A percentile compares a stretch with the other conserved stretches of the same genome.
phyloP scores from a whole-genome alignment of 2,888 invertebrate genomes.

The Drosophila prostipennis region DNA sequence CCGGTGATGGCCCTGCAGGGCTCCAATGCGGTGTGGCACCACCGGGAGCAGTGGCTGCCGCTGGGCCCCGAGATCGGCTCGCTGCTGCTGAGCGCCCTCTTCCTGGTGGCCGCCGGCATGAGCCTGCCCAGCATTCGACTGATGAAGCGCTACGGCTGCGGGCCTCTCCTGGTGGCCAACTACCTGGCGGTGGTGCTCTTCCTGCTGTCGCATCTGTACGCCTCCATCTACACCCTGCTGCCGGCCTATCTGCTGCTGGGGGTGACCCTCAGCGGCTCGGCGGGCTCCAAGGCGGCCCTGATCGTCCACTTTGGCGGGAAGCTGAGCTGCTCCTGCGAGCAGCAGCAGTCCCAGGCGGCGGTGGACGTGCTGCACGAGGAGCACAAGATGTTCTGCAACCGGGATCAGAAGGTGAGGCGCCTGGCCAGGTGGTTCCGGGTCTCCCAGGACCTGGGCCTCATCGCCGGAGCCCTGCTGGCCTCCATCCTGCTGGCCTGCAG shows the following conservation, averaged over 20 bases:
- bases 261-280: slow-evolving; percentile 85
- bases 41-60: slow-evolving; percentile 83
- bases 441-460: slow-evolving; percentile 86
- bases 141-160: slow-evolving; percentile 85
- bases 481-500: slow-evolving; percentile 84
- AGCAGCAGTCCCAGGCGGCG: slow-evolving; percentile 45
- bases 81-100: slow-evolving; percentile 87
- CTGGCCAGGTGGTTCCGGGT: slow-evolving; percentile 86
- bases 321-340: slow-evolving; percentile 82
- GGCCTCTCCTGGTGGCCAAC: slow-evolving; percentile 84
- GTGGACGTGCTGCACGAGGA: slow-evolving; percentile 81
- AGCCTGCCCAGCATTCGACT: slow-evolving; percentile 85
- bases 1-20: slow-evolving; percentile 83
- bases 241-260: slow-evolving; percentile 86
- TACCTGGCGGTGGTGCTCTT: slow-evolving; percentile 87
- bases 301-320: slow-evolving; percentile 82
- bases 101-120: slow-evolving; percentile 87
- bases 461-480: slow-evolving; percentile 85
- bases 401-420: slow-evolving; percentile 85
- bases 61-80: slow-evolving; percentile 86
- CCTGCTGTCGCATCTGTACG: slow-evolving; percentile 87
- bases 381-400: slow-evolving; percentile 83
- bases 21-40: slow-evolving; percentile 84
- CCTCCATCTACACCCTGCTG: slow-evolving; percentile 85
- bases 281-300: slow-evolving; percentile 81